phyloP scores from a whole-genome alignment of 2,113 vertebrate species.

The Setophaga petechia region DNA sequence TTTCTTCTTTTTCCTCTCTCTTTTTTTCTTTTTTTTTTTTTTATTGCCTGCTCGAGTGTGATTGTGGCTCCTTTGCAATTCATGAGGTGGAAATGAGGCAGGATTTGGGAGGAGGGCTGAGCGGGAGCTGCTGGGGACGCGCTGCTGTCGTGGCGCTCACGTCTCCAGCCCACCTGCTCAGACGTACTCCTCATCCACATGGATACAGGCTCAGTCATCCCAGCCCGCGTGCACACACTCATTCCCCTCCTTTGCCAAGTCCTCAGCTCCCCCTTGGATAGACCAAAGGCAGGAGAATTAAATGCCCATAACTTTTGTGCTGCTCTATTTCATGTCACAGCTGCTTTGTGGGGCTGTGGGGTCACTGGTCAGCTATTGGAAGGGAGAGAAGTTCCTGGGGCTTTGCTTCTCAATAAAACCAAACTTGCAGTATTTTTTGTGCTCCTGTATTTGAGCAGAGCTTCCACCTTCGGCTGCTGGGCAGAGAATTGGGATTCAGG shows the following conservation, averaged over 20 bases:
- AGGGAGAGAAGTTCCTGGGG: not conserved
- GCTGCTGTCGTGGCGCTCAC: not conserved
- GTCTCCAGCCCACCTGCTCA: conserved; percentile 4
- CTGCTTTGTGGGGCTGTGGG: rapidly evolving
- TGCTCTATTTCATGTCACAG: rapidly evolving
- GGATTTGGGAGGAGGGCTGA: not conserved
- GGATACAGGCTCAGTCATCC: not conserved
- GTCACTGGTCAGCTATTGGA: too few species aligned
- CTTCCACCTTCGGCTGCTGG: not conserved
- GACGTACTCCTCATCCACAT: not conserved
- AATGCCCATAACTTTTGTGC: not conserved
- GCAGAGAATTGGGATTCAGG: not conserved
- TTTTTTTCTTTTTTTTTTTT: not conserved
- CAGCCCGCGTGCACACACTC: not conserved
- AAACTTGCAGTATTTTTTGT: not conserved
- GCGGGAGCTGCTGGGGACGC: not conserved
- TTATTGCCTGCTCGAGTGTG: not conserved
- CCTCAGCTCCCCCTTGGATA: not conserved
- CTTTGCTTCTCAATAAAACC: not conserved
- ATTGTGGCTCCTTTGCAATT: conserved; percentile 18
- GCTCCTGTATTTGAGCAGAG: not conserved
- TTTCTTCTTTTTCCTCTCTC: not conserved
- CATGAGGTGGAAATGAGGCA: not conserved
- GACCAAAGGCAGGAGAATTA: not conserved
- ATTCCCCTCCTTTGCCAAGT: not conserved